Evolutionary conservation across 1,140 invertebrate genomes (phyloP).

Genomic region (Archivesica marissinica): DNA sequence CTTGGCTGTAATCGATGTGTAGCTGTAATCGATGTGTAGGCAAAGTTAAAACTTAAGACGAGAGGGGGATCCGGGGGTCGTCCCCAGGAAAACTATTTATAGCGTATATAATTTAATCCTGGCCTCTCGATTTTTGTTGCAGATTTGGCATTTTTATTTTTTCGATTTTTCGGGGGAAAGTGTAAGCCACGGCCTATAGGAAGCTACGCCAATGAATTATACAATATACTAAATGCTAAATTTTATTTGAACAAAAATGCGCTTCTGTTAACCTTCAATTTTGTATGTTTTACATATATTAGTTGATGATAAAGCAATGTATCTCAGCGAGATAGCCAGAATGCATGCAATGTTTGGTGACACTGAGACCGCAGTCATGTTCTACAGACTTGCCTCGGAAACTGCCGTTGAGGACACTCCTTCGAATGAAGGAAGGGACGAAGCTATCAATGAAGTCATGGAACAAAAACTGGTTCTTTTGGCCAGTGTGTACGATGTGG

Average conservation of each 20-base stretch:
- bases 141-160: too few relatives aligned
- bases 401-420: constrained; percentile 13
- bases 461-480: constrained; percentile 54
- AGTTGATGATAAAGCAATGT: constrained; percentile 43
- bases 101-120: too few relatives aligned
- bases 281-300: background rate
- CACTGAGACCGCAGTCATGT: constrained; percentile 4
- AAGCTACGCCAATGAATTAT: too few relatives aligned
- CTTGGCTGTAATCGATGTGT: too few relatives aligned
- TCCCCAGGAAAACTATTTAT: too few relatives aligned
- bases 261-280: background rate
- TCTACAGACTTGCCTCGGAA: constrained; percentile 42
- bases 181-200: too few relatives aligned
- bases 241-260: background rate
- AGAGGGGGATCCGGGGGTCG: too few relatives aligned
- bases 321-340: constrained; percentile 48
- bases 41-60: too few relatives aligned
- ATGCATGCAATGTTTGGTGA: constrained; percentile 60
- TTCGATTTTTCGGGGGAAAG: too few relatives aligned
- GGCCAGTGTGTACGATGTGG: constrained; percentile 33
- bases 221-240: background rate
- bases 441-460: constrained; percentile 13
- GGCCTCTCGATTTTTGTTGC: too few relatives aligned
- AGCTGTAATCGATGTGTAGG: too few relatives aligned
- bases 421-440: background rate